Conservation (phyloP, 2,797 vertebrate species). For the Lacerta agilis region DNA sequence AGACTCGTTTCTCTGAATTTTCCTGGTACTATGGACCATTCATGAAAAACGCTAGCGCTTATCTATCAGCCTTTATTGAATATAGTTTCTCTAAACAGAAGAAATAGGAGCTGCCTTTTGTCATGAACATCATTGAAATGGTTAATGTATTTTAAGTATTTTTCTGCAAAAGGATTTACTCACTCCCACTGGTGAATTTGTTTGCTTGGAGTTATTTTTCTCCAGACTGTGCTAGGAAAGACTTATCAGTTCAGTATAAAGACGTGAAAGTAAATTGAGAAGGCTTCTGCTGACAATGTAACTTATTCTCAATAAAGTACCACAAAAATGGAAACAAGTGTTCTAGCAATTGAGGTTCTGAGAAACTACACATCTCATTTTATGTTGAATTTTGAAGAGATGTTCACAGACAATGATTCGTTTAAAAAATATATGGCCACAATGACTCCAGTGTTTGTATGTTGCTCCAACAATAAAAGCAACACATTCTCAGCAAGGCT, state of each 20-base stretch:
- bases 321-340: not conserved
- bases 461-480: no score
- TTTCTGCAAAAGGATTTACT: not conserved
- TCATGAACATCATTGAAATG: slow-evolving; percentile 10
- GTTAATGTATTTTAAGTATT: not conserved
- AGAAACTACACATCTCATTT: not conserved
- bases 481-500: no score
- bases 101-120: not conserved
- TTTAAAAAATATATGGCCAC: no score
- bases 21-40: accelerated
- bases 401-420: no score
- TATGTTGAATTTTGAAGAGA: no score
- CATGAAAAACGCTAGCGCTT: accelerated
- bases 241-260: no score
- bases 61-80: accelerated
- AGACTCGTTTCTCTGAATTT: not conserved
- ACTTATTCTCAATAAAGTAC: not conserved
- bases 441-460: no score
- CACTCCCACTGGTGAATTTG: not conserved
- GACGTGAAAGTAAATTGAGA: not conserved
- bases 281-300: not conserved
- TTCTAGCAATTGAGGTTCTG: not conserved
- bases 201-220: not conserved
- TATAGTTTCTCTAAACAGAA: not conserved
- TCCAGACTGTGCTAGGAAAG: not conserved